Evolutionary conservation across 92 coral and sea anemone species (phyloP).

Genomic region (Porites lobata): DNA sequence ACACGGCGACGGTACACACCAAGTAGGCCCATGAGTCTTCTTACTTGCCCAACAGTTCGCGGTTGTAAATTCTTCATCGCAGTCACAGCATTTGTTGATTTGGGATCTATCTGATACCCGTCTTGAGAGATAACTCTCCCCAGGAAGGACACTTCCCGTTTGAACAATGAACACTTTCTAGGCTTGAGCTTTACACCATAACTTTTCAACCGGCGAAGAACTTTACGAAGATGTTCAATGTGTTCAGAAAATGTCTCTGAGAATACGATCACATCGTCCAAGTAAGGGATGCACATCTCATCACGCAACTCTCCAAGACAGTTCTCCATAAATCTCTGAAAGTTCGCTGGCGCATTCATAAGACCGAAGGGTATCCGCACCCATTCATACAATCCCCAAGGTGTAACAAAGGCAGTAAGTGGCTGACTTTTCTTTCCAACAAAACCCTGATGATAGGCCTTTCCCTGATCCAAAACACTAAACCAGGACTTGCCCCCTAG

Average conservation of each 20-base stretch:
- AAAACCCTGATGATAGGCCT: slow-evolving; percentile 47
- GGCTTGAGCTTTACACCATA: slow-evolving; percentile 65
- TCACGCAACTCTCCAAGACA: slow-evolving; percentile 54
- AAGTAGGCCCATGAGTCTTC: slow-evolving; percentile 48
- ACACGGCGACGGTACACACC: slow-evolving; percentile 44
- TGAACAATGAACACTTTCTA: slow-evolving; percentile 47
- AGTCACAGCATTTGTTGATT: slow-evolving; percentile 24
- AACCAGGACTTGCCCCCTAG: slow-evolving; percentile 56
- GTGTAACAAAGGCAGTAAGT: slow-evolving; percentile 57
- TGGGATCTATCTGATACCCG: slow-evolving; percentile 55
- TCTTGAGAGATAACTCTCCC: slow-evolving; percentile 44
- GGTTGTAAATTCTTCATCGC: slow-evolving; percentile 26
- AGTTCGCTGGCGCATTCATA: slow-evolving; percentile 61
- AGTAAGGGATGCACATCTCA: neutral
- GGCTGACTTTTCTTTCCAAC: slow-evolving; percentile 51
- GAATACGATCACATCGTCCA: too few species aligned
- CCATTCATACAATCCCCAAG: slow-evolving; percentile 71
- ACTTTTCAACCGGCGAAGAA: slow-evolving; percentile 53
- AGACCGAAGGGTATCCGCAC: slow-evolving; percentile 61
- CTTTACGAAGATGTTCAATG: slow-evolving; percentile 64
- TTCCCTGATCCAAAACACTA: neutral
- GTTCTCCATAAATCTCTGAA: slow-evolving; percentile 61
- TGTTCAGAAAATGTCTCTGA: slow-evolving; percentile 23
- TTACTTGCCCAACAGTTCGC: slow-evolving; percentile 39
- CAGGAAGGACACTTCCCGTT: slow-evolving; percentile 20